A percentile compares a stretch with the other conserved stretches of the same genome.
phyloP scores from a whole-genome alignment of 2,888 invertebrate genomes.

The Tenthredo amoena region DNA sequence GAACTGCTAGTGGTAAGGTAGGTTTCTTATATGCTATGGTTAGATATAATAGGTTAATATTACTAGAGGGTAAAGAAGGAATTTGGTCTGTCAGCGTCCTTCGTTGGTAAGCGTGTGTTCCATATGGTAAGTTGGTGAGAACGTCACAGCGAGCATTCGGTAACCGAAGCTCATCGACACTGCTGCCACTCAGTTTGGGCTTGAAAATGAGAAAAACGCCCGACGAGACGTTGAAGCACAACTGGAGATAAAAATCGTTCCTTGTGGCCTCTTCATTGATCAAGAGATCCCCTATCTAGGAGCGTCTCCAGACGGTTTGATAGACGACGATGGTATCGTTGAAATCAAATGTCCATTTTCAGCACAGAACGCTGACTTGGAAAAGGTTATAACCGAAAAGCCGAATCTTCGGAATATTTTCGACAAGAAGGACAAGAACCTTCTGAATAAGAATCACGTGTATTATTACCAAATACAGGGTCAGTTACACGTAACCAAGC shows the following conservation, averaged over 20 bases:
- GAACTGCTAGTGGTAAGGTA: no score
- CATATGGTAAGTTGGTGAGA: no score
- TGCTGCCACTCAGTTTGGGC: neutral
- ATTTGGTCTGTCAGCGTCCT: no score
- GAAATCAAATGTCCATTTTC: slow-evolving; percentile 43
- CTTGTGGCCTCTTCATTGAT: neutral
- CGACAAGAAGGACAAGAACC: neutral
- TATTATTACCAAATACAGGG: slow-evolving; percentile 56
- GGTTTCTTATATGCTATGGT: no score
- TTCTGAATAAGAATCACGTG: slow-evolving; percentile 51
- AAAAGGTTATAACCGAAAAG: slow-evolving; percentile 30
- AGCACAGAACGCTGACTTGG: neutral
- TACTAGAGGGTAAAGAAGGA: no score
- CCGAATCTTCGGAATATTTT: slow-evolving; percentile 42
- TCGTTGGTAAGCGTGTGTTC: no score
- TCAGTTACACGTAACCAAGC: slow-evolving; percentile 52
- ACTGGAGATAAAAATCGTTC: neutral
- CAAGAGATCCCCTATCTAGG: neutral
- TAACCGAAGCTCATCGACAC: slow-evolving; percentile 52
- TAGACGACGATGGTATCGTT: slow-evolving; percentile 11
- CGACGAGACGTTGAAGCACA: neutral
- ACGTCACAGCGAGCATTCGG: slow-evolving; percentile 55
- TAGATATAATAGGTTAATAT: no score
- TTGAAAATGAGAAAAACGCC: neutral
- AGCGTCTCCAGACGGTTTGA: slow-evolving; percentile 5